Evolutionary conservation across 2,797 vertebrate species (phyloP), one percentile per base, ranked within the genome.

Genomic region (Pantherophis vulpinus): DNA sequence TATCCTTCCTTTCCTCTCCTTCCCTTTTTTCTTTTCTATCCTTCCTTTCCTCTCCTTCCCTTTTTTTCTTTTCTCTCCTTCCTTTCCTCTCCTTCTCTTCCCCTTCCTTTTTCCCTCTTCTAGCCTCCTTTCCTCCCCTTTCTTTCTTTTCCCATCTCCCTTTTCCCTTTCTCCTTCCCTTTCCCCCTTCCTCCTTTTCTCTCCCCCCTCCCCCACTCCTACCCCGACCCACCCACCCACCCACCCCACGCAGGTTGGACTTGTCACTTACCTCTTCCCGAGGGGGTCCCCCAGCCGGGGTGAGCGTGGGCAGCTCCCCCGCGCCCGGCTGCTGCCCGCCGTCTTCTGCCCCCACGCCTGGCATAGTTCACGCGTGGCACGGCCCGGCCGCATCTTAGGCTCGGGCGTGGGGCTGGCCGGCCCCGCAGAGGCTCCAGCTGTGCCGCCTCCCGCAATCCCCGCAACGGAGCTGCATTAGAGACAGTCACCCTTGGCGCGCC

Each of bases 221-320:
- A 10, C 56, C 0, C 10, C 2, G 5, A n/a, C 3, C 42, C 13
- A 12, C 14, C 11, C 11, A 12, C 14, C 5, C 20, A 1, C 10
- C 10, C 23, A 18, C 51, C 89, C 89, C 20, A 4, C 2, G 29
- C 18, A 23, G 92, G 27, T 6, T 0, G 51, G 61, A 13, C 93
- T 54, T 54, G 51, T 10, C 51, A 54, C 51, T 91, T 66, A 91
- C 91, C 91, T 91, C 89, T n/a, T 93, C 93, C 25, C 93, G 86
- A 5, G 93, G 93, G 66, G 93, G 93, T 5, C 93, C 93, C 87
- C 93, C 93, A 1, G 90, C 93, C 4, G 93, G 93, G 58, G 90
- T 91, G 93, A 93, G 93, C 3, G 93, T 93, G 90, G 93, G 93
- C 16, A 89, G 56, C 87, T 93, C 93, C 14, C 93, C 93, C 0